Conservation (phyloP, 2,888 invertebrate genomes). For the Pristionchus japonicus region DNA sequence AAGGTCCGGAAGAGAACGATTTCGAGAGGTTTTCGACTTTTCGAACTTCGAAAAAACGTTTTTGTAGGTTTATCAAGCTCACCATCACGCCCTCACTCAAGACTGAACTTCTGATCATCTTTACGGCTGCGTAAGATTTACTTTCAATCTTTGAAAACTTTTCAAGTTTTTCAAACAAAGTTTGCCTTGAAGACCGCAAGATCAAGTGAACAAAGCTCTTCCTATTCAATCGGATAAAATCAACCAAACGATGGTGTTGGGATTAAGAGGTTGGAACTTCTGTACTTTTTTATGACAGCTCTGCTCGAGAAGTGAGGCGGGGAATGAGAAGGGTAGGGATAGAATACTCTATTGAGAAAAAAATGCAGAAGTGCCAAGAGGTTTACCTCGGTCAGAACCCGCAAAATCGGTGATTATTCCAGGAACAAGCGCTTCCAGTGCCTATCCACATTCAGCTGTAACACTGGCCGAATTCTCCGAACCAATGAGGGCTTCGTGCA, state of each 20-base stretch:
- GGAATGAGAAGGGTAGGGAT: neutral
- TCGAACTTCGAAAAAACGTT: neutral
- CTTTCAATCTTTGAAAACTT: neutral
- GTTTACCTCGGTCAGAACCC: too few relatives aligned
- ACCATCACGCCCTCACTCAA: constrained; percentile 3
- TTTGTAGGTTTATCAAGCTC: constrained; percentile 13
- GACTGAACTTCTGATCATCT: neutral
- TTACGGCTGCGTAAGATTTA: constrained; percentile 1
- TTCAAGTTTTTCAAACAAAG: neutral
- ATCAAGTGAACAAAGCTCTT: neutral
- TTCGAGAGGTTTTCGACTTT: neutral
- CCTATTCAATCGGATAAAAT: neutral
- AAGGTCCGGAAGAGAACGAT: constrained; percentile 8
- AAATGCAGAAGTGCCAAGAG: too few relatives aligned
- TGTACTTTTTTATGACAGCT: neutral
- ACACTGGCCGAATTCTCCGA: neutral
- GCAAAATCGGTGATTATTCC: too few relatives aligned
- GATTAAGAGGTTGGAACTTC: neutral
- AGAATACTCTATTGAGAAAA: too few relatives aligned
- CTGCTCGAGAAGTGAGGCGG: too few relatives aligned
- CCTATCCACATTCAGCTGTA: neutral
- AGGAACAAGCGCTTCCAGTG: neutral
- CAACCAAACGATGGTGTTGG: neutral
- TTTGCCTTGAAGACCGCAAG: neutral
- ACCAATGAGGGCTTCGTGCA: neutral